phyloP scores from a whole-genome alignment of 2,797 vertebrate genomes.

The Cercopithecus mitis region DNA sequence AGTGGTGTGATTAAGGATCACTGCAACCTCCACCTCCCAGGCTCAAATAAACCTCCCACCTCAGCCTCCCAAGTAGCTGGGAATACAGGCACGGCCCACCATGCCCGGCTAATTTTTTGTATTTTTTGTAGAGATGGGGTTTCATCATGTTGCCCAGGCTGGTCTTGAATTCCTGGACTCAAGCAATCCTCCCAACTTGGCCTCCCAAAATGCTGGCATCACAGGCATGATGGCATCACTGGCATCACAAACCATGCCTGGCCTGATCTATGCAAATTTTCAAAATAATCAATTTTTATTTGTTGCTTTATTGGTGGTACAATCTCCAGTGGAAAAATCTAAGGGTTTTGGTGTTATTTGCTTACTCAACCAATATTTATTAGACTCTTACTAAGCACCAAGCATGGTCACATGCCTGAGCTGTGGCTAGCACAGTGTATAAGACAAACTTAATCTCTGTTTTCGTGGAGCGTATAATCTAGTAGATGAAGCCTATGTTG shows the following conservation, averaged over 20 bases:
- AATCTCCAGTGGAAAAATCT: not conserved
- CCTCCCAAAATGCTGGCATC: not conserved
- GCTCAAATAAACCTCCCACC: not conserved
- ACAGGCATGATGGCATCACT: not conserved
- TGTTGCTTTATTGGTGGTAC: not conserved
- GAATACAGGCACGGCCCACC: not conserved
- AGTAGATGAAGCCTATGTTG: not conserved
- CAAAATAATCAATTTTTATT: conserved; percentile 16
- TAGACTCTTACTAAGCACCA: not conserved
- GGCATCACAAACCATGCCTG: not conserved
- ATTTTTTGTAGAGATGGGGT: not conserved
- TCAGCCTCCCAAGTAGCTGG: not conserved
- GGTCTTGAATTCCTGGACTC: not conserved
- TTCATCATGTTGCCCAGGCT: not conserved
- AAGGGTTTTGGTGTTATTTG: not conserved
- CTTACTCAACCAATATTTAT: not conserved
- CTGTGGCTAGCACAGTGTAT: accelerated
- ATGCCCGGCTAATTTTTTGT: not conserved
- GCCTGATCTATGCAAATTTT: not conserved
- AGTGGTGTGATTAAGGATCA: not conserved
- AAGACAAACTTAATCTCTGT: not conserved
- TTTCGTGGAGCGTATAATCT: not conserved
- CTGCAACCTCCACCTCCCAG: not conserved
- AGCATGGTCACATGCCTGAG: not conserved
- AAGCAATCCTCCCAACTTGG: not conserved